Evolutionary conservation across 2,888 invertebrate species (phyloP).

Genomic region (Furcula furcula): DNA sequence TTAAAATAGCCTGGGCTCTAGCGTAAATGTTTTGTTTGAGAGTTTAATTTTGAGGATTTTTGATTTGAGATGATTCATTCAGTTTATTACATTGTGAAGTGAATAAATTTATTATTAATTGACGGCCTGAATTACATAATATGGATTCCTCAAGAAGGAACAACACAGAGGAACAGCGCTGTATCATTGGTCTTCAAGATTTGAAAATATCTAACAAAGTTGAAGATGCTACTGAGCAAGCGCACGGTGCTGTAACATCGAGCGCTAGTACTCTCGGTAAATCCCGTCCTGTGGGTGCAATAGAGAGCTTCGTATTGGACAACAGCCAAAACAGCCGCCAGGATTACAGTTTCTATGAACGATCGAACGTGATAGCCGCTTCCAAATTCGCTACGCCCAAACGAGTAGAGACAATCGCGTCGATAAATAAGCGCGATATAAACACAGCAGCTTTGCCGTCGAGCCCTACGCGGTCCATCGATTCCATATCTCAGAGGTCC

Average conservation of each 20-base stretch:
- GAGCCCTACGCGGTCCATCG: conserved; percentile 84
- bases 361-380: conserved; percentile 88
- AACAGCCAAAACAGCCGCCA: conserved; percentile 70
- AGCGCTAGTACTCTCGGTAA: conserved; percentile 66
- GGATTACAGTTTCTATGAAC: conserved; percentile 82
- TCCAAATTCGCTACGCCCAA: conserved; percentile 90
- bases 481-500: conserved; percentile 83
- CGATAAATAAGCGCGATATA: conserved; percentile 68
- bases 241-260: conserved; percentile 65
- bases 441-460: conserved; percentile 61
- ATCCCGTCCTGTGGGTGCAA: conserved; percentile 83
- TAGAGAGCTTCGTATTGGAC: conserved; percentile 84
- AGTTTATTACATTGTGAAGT: conserved; percentile 26
- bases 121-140: conserved; percentile 12
- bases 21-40: conserved; percentile 40
- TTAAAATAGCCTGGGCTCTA: no score
- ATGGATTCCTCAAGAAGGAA: conserved; percentile 68
- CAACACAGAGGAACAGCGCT: conserved; percentile 69
- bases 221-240: conserved; percentile 76
- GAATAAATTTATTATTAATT: conserved; percentile 12
- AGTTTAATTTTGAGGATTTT: conserved; percentile 20
- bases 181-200: conserved; percentile 75
- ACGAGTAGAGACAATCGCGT: conserved; percentile 84
- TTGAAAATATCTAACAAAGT: conserved; percentile 77
- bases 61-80: conserved; percentile 57